phyloP scores from a whole-genome alignment of 2,888 invertebrate species.

The Epirrita christyi region DNA sequence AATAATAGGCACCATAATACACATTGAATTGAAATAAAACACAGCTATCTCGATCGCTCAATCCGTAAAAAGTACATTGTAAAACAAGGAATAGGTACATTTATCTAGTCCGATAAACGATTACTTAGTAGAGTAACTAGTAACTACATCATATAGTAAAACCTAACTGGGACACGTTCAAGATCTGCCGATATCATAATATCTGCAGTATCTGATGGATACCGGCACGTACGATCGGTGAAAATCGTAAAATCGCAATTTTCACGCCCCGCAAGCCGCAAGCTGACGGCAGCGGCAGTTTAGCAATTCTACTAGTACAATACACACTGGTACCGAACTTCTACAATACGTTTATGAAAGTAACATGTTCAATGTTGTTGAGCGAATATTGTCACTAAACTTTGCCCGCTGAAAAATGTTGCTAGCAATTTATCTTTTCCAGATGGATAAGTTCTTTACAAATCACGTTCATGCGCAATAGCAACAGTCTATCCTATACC shows the following conservation, averaged over 20 bases:
- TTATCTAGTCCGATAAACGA: constrained; percentile 16
- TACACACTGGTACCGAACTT: constrained; percentile 23
- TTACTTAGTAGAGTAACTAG: constrained; percentile 10
- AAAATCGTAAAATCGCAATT: constrained; percentile 66
- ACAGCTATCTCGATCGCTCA: constrained; percentile 15
- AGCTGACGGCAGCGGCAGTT: constrained; percentile 27
- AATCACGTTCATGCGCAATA: too few species aligned
- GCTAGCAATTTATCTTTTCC: too few species aligned
- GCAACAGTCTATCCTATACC: too few species aligned
- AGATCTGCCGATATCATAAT: constrained; percentile 11
- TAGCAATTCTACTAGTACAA: constrained; percentile 14
- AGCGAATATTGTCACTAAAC: constrained; percentile 24
- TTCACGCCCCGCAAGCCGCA: constrained; percentile 44
- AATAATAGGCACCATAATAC: too few species aligned
- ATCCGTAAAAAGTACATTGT: constrained; percentile 24
- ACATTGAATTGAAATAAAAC: constrained; percentile 11
- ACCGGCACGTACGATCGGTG: constrained; percentile 42
- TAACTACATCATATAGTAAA: too few species aligned
- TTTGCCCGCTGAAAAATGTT: background rate
- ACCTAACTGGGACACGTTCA: constrained; percentile 23
- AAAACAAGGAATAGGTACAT: constrained; percentile 25
- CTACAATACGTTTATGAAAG: constrained; percentile 30
- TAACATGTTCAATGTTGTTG: constrained; percentile 12
- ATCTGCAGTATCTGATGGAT: background rate
- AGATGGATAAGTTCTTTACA: too few species aligned